phyloP scores from a whole-genome alignment of 2,797 vertebrate genomes.

The Gymnothorax reevesii region DNA sequence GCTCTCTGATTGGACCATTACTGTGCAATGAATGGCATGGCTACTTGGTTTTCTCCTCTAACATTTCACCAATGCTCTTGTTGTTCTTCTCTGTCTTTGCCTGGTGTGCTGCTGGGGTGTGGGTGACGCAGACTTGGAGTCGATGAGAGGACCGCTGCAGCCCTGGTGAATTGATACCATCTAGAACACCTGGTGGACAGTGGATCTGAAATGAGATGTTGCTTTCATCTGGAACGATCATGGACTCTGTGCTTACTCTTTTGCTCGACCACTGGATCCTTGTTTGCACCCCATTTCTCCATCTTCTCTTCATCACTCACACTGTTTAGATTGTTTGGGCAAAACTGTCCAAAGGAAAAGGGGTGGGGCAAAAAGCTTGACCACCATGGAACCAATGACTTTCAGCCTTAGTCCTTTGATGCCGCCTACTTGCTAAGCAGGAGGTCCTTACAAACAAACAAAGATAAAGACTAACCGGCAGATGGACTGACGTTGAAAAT shows the following conservation, averaged over 20 bases:
- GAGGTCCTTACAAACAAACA: neutral
- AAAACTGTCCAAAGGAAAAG: conserved; percentile 28
- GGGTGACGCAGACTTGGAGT: neutral
- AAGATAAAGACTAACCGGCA: conserved; percentile 35
- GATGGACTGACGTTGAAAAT: conserved; percentile 40
- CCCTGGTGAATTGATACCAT: neutral
- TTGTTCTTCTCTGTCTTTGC: neutral
- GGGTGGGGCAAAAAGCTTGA: conserved; percentile 28
- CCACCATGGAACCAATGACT: conserved; percentile 27
- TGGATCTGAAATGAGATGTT: neutral
- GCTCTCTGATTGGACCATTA: neutral
- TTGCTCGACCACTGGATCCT: neutral
- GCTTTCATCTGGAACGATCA: neutral
- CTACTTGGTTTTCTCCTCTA: neutral
- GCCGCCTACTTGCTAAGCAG: conserved; percentile 11
- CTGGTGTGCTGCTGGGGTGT: neutral
- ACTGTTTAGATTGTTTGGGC: neutral
- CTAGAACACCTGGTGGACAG: neutral
- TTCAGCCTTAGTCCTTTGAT: conserved; percentile 6
- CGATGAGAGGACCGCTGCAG: no score
- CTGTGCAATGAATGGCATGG: neutral
- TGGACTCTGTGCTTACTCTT: neutral
- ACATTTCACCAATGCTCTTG: neutral
- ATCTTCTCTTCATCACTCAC: neutral
- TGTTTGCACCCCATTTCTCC: neutral